Evolutionary conservation across 2,113 vertebrate species (phyloP), one percentile per base, ranked within the genome.

Genomic region (Atractosteus spatula): DNA sequence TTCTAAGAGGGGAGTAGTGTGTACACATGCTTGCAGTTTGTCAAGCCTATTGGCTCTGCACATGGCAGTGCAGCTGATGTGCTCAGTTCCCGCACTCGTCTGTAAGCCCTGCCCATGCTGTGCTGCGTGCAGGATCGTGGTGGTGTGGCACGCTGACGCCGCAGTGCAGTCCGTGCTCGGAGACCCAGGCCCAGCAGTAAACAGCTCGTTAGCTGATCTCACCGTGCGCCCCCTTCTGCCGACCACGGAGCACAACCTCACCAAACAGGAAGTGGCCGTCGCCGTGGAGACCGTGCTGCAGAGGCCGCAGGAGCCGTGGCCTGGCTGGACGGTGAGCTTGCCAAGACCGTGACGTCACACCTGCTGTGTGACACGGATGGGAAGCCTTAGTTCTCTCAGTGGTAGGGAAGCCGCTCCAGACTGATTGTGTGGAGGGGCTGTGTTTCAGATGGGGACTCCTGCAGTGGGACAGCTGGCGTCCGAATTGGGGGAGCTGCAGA

Each of bases 251-350:
- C 74, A 77, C 13, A 66, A n/a, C 5, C 72, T 86, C 61, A 85
- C 88, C 8, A 12, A 68, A 0, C 10, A 69, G 44, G 87, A 92
- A 72, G 83, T 90, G 0, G 80, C 80, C 0, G 16, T 41, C 11
- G 83, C 83, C 3, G 75, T 92, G 43, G 82, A 84, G 77, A 78
- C 56, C 2, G 70, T 41, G 17, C 69, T 91, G 74, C 82, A 85
- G 70, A 81, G 4, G 3, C 13, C 55, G 41, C 70, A 71, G 7
- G 63, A 64, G 4, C 68, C 81, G n/a, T 90, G 90, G 90, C 77
- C 82, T 3, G 86, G 84, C 70, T 92, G 88, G 91, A 90, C 74
- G 7, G 91, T 90, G 79, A 75, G 80, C 10, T 51, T 51, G 47
- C 1, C 29, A 29, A 2, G 29, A 29, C 29, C 29, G 29, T 29